Percentiles rank a stretch among this genome's conserved stretches.
phyloP scores from a whole-genome alignment of 2,888 invertebrate genomes.

The Hecatera dysodea region DNA sequence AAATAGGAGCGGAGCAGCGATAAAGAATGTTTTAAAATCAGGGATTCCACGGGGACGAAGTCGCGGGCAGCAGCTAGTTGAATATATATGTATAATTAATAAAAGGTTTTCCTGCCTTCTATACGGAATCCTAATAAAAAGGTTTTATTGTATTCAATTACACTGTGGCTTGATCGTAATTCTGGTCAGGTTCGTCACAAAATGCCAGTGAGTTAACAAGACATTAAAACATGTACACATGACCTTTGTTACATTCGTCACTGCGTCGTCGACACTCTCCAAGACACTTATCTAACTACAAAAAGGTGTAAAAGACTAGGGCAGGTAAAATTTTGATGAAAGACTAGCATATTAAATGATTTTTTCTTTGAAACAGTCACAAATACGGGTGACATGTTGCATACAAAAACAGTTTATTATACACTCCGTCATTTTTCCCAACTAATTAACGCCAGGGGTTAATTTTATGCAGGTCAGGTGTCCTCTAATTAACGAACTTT shows the following conservation, averaged over 20 bases:
- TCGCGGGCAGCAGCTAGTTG: too few species aligned
- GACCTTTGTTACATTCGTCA: constrained; percentile 39
- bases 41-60: too few species aligned
- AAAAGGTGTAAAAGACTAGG: constrained; percentile 25
- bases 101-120: not conserved
- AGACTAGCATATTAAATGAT: constrained; percentile 26
- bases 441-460: constrained; percentile 28
- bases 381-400: not conserved
- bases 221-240: constrained; percentile 29
- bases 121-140: constrained; percentile 7
- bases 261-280: constrained; percentile 6
- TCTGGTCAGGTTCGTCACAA: constrained; percentile 45
- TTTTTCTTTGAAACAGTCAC: constrained; percentile 12
- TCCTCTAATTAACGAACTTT: too few species aligned
- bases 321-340: not conserved
- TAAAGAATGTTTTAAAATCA: too few species aligned
- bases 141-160: constrained; percentile 14
- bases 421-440: not conserved
- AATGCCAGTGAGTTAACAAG: constrained; percentile 44
- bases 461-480: too few species aligned
- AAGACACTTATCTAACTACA: constrained; percentile 17
- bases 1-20: too few species aligned
- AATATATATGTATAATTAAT: not conserved
- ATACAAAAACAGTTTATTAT: constrained; percentile 19
- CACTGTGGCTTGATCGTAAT: constrained; percentile 32